A percentile compares a stretch with the other conserved stretches of the same genome.
Conservation (phyloP, 1,140 invertebrate species). For the Artemia franciscana region DNA sequence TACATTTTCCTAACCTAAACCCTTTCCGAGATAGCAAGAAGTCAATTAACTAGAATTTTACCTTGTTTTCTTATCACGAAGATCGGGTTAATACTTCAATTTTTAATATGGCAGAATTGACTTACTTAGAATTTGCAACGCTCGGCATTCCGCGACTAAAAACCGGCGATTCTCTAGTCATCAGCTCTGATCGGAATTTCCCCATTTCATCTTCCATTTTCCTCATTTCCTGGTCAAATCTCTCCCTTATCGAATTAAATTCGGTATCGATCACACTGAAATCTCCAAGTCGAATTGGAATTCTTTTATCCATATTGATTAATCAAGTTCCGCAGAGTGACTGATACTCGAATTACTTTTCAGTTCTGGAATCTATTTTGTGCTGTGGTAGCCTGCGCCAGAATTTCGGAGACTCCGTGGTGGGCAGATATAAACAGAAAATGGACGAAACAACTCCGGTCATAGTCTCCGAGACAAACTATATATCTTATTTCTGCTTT, state of each 20-base stretch:
- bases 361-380: too few species aligned
- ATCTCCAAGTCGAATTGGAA: slow-evolving; percentile 78
- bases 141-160: slow-evolving; percentile 33
- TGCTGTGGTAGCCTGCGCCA: too few species aligned
- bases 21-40: too few species aligned
- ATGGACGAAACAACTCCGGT: too few species aligned
- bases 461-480: too few species aligned
- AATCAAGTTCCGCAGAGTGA: too few species aligned
- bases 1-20: too few species aligned
- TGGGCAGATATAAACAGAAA: too few species aligned
- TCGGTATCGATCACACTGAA: slow-evolving; percentile 87
- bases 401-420: too few species aligned
- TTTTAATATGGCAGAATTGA: background rate
- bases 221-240: slow-evolving; percentile 87
- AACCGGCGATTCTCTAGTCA: slow-evolving; percentile 69
- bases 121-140: slow-evolving; percentile 12
- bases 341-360: too few species aligned
- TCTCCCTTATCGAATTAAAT: slow-evolving; percentile 80
- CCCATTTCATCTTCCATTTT: slow-evolving; percentile 98
- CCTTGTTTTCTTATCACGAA: background rate
- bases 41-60: too few species aligned
- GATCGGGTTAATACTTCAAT: slow-evolving; percentile 1
- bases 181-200: slow-evolving; percentile 72
- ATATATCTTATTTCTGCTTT: too few species aligned
- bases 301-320: slow-evolving; percentile 16